Percentiles rank a stretch among this genome's conserved stretches.
These are phyloP conservation scores for Diplolepis rosae DNA, from an alignment of 2,888 invertebrate genomes.

Conservation along the genomic window DNA sequence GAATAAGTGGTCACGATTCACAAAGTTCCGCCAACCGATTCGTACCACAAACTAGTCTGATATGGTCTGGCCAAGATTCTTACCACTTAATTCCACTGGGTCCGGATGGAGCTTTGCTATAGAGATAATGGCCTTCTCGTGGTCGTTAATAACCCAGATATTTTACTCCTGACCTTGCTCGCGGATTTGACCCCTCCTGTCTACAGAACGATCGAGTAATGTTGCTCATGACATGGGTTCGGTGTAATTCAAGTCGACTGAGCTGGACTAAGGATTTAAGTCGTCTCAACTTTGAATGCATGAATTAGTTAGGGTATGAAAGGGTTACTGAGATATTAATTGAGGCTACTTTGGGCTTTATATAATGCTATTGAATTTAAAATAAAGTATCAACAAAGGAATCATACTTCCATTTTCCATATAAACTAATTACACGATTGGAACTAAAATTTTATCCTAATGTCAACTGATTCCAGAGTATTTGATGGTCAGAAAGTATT, in stretches of 20 bases:
- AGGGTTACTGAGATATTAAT: too few relatives aligned
- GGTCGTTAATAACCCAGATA: not conserved
- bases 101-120: not conserved
- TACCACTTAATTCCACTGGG: not conserved
- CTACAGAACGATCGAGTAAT: not conserved
- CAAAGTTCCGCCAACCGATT: conserved; percentile 50
- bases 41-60: not conserved
- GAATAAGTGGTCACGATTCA: conserved; percentile 59
- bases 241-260: not conserved
- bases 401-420: too few relatives aligned
- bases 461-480: too few relatives aligned
- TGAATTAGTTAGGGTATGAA: not conserved
- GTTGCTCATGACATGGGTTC: not conserved
- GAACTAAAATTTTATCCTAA: too few relatives aligned
- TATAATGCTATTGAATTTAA: too few relatives aligned
- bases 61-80: not conserved
- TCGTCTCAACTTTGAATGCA: not conserved
- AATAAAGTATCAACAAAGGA: too few relatives aligned
- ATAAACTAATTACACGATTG: too few relatives aligned
- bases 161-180: not conserved
- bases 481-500: too few relatives aligned
- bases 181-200: not conserved
- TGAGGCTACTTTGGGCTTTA: too few relatives aligned
- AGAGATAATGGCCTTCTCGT: not conserved
- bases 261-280: not conserved